Evolutionary conservation across 1,140 invertebrate species (phyloP), one percentile per base, ranked within the genome.

Genomic region (Brachionus asplanchnoidis): DNA sequence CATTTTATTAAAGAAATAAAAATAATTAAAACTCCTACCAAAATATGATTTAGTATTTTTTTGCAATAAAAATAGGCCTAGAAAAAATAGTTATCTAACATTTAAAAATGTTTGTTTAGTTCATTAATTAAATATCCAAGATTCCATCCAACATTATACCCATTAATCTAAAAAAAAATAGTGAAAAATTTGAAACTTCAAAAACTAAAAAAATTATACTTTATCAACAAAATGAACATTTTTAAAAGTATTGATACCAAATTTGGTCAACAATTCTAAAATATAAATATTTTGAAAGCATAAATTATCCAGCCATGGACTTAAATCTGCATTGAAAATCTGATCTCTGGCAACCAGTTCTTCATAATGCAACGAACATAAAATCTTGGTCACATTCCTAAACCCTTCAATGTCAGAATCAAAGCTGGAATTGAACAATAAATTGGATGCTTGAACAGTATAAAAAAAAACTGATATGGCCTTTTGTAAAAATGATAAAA

Each of bases 131-230:
- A 50, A 50, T 14, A 50, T 0, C 73, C 73, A 23, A 77, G 46
- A 77, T 77, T 77, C 73, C 73, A 77, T 20, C 73, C 73, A 46
- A 77, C 73, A 50, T 77, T 23, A 28, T 77, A 50, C 26, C 73
- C 73, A 77, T 77, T 77, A 50, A 77, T 77, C 73, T 77, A 44
- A 75, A 42, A 75, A n/a, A n/a, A 11, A 44, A 3, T 4, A 2
- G 32, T 42, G 8, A 77, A 50, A 3, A 77, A 77, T 50, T 23
- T 12, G 11, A 50, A 50, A 3, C 3, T 46, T 26, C 1, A 44
- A n/a, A 46, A 46, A 26, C 3, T 9, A 9, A 77, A 50, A 46
- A 53, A 50, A 11, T 28, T 77, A 28, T 50, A 77, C 73, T 77
- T 77, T 46, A 26, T 77, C 44, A 50, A 77, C 73, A 77, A 77